Evolutionary conservation across 2,888 invertebrate species (phyloP).

Genomic region (Mesorhabditis sp.): DNA sequence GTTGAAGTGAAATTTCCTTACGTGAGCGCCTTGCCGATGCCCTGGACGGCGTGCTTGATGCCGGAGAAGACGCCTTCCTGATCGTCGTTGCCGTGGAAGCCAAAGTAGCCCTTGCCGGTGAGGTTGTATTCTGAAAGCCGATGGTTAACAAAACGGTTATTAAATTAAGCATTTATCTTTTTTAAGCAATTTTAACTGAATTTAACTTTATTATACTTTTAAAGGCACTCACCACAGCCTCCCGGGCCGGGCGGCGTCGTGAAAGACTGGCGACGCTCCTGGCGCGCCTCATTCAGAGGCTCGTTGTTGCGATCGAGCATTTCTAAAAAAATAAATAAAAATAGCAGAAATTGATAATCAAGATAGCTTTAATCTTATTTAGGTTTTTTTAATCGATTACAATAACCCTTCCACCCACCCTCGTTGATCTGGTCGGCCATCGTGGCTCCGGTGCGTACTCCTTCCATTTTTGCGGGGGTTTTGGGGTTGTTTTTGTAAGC

Average conservation of each 20-base stretch:
- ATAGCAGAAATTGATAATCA: too few species aligned
- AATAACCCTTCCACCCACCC: background rate
- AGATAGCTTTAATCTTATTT: background rate
- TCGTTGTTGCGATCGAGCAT: background rate
- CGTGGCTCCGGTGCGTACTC: background rate
- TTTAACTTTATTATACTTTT: background rate
- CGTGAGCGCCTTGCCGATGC: background rate
- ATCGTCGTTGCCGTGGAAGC: constrained; percentile 2
- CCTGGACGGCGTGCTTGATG: background rate
- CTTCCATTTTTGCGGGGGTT: background rate
- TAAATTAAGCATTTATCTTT: background rate
- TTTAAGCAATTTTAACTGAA: background rate
- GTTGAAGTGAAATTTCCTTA: background rate
- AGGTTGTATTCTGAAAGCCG: background rate
- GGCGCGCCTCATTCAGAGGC: background rate
- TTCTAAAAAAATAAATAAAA: background rate
- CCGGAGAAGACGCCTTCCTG: background rate
- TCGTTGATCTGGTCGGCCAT: background rate
- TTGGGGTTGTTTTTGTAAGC: too few species aligned
- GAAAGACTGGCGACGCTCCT: background rate
- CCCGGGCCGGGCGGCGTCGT: background rate
- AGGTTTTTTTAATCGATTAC: background rate
- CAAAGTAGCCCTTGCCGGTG: background rate
- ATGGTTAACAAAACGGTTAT: too few species aligned
- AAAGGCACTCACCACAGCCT: background rate